phyloP scores from a whole-genome alignment of 1,140 invertebrate species.

The Acyrthosiphon pisum region DNA sequence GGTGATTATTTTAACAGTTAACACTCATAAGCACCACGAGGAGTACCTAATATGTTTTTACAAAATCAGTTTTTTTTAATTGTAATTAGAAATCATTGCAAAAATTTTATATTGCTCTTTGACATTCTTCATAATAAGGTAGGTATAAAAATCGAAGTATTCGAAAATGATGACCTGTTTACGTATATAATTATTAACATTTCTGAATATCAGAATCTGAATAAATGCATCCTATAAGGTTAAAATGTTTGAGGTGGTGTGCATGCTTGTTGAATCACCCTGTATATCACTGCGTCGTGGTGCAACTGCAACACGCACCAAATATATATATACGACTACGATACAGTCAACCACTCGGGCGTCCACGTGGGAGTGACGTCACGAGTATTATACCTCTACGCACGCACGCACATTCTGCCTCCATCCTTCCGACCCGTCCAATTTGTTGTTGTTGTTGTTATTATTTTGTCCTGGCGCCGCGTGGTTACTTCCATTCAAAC shows the following conservation, averaged over 20 bases:
- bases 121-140: no score
- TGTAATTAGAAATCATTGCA: background rate
- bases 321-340: background rate
- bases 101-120: background rate
- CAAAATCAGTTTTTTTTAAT: background rate
- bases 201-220: background rate
- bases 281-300: background rate
- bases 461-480: background rate
- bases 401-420: background rate
- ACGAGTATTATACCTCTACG: background rate
- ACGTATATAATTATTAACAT: background rate
- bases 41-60: background rate
- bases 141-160: no score
- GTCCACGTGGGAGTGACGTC: slow-evolving; percentile 40
- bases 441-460: background rate
- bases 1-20: background rate
- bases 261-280: background rate
- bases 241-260: background rate
- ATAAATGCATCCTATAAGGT: background rate
- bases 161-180: background rate
- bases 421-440: background rate
- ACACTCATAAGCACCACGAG: background rate
- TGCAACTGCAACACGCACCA: background rate
- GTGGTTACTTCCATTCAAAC: background rate
- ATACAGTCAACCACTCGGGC: background rate